A percentile compares a stretch with the other conserved stretches of the same genome.
These are phyloP conservation scores for Diprion similis DNA, from an alignment of 1,140 invertebrate genomes.

Conservation along the genomic window DNA sequence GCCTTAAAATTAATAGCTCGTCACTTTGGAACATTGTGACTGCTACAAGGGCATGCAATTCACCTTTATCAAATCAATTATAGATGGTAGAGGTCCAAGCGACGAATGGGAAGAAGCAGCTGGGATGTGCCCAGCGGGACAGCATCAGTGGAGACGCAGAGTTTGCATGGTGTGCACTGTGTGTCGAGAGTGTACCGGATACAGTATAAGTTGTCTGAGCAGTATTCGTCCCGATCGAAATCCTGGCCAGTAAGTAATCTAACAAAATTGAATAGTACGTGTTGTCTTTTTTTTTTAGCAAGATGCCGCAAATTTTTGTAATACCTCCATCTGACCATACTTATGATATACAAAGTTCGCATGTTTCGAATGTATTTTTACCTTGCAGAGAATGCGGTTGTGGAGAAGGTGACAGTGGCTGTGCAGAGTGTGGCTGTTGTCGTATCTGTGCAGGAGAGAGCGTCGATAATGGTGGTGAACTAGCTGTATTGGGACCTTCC, in stretches of 20 bases:
- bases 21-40: conserved; percentile 7
- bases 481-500: conserved; percentile 59
- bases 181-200: conserved; percentile 94
- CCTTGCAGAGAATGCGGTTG: conserved; percentile 87
- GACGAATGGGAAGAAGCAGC: conserved; percentile 69
- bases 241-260: conserved; percentile 82
- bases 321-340: not conserved
- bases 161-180: conserved; percentile 89
- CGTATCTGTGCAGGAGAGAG: conserved; percentile 82
- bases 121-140: conserved; percentile 72
- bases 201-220: conserved; percentile 84
- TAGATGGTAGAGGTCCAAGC: conserved; percentile 43
- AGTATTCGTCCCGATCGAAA: conserved; percentile 79
- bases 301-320: conserved; percentile 16
- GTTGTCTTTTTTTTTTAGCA: conserved; percentile 27
- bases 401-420: conserved; percentile 94
- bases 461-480: conserved; percentile 62
- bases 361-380: not conserved
- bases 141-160: conserved; percentile 83
- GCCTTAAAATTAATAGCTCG: conserved; percentile 25
- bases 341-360: not conserved
- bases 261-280: not conserved
- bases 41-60: too few species aligned
- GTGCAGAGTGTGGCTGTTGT: conserved; percentile 91
- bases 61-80: conserved; percentile 26